Evolutionary conservation across 2,113 vertebrate species (phyloP), one percentile per base, ranked within the genome.

Genomic region (Chinchilla lanigera): DNA sequence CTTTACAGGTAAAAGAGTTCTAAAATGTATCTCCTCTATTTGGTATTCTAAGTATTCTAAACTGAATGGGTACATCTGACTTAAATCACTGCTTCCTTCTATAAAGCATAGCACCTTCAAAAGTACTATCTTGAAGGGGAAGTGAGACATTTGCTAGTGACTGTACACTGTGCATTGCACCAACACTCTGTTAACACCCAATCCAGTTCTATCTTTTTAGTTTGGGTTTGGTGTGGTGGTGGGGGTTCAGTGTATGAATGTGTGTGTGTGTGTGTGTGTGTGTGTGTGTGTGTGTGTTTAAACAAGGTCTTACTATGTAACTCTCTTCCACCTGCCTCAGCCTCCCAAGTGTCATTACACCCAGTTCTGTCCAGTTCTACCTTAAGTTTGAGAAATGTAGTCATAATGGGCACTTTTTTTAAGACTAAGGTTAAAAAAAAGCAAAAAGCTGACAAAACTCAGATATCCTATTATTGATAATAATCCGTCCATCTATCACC

Each of bases 31-130:
- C 50, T 75, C 44, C 56, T 94, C n/a, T 38, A 88, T 26, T 63
- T 82, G n/a, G 80, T 47, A 84, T 7, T 77, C 35, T 38, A 86
- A 88, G 30, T 50, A 90, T 52, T 73, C 35, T 83, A 86, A 94
- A 78, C 81, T 14, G 30, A 56, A 8, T 26, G 91, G 26, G 10
- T 61, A 56, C 19, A 80, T 91, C 24, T 80, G 47, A 91, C 71
- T 95, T 73, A 89, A 92, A 90, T 93, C 94, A 93, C 63, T 73
- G 92, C 44, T 93, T 75, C 81, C 90, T 96, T 91, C 89, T 4
- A 12, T 38, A 67, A 73, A 65, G 12, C 28, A 41, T 50, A 54
- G 11, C 83, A 95, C 41, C 52, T 89, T 82, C 67, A 65, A 86
- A 44, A 78, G 41, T 41, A 44, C 78, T 92, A 86, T 22, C 60